Conservation (phyloP, 2,888 invertebrate species). For the Rhodophaea formosa region DNA sequence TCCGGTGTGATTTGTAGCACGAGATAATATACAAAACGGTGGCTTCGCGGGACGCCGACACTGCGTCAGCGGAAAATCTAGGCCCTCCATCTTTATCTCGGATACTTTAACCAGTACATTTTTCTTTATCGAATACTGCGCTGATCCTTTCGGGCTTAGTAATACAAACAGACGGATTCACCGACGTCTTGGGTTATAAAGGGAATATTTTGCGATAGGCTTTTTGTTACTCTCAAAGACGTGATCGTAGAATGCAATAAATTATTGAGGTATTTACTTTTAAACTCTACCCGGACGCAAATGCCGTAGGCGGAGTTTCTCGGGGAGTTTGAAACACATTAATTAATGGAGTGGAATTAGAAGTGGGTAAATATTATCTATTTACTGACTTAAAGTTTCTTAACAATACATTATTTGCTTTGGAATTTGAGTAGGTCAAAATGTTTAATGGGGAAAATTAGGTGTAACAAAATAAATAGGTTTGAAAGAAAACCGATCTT, state of each 20-base stretch:
- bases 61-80: conserved; percentile 67
- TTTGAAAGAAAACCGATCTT: too few species aligned
- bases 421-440: too few species aligned
- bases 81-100: conserved; percentile 58
- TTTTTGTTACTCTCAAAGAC: conserved; percentile 18
- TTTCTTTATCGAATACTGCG: conserved; percentile 51
- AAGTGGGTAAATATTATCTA: conserved; percentile 10
- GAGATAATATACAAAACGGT: conserved; percentile 79
- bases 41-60: conserved; percentile 64
- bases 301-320: neutral
- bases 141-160: conserved; percentile 38
- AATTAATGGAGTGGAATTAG: conserved; percentile 17
- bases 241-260: conserved; percentile 11
- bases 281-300: conserved; percentile 8
- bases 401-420: neutral
- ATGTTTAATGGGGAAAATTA: too few species aligned
- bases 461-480: too few species aligned
- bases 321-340: conserved; percentile 13
- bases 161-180: conserved; percentile 23
- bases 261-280: conserved; percentile 13
- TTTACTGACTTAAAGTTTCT: neutral
- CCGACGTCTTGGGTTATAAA: conserved; percentile 22
- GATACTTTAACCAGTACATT: conserved; percentile 53
- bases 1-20: conserved; percentile 78
- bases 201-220: conserved; percentile 23